phyloP scores from a whole-genome alignment of 2,888 invertebrate species.

The Adela reaumurella region DNA sequence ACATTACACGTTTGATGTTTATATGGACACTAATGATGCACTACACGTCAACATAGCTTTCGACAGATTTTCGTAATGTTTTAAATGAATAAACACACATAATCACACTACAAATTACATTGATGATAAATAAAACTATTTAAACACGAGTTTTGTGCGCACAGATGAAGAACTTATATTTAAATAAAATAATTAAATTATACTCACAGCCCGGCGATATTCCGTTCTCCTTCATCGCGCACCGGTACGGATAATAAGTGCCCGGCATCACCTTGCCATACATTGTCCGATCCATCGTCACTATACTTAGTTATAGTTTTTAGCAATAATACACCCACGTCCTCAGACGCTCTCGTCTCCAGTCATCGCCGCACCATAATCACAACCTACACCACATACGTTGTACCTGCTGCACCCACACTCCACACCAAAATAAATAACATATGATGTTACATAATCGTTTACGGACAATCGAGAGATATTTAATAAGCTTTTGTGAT shows the following conservation, averaged over 20 bases:
- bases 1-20: background rate
- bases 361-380: conserved; percentile 35
- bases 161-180: too few species aligned
- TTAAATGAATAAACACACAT: background rate
- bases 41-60: too few species aligned
- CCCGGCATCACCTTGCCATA: conserved; percentile 84
- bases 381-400: conserved; percentile 32
- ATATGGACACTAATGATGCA: too few species aligned
- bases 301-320: conserved; percentile 36
- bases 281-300: conserved; percentile 83
- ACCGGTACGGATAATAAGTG: conserved; percentile 81
- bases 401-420: background rate
- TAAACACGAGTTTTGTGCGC: background rate
- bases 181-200: conserved; percentile 15
- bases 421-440: background rate
- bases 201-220: conserved; percentile 85
- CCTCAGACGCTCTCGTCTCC: background rate
- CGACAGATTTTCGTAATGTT: too few species aligned
- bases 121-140: too few species aligned
- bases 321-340: conserved; percentile 43
- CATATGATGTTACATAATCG: background rate
- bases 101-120: too few species aligned
- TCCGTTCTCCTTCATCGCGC: conserved; percentile 76
- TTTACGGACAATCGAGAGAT: background rate
- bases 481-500: background rate